Evolutionary conservation across 2,113 vertebrate genomes (phyloP), one percentile per base, ranked within the genome.

Genomic region (Urocynchramus pylzowi): DNA sequence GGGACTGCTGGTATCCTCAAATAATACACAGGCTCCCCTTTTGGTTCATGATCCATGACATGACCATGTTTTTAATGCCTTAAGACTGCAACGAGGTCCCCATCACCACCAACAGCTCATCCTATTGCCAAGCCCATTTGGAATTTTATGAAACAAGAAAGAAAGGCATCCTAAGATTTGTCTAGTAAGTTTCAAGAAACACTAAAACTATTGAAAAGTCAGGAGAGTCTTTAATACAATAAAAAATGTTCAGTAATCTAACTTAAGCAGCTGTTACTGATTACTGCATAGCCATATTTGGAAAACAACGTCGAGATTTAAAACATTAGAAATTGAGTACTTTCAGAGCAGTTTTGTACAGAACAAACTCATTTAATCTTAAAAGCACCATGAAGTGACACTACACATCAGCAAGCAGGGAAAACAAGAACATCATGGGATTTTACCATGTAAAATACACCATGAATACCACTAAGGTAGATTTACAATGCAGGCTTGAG

Each of bases 331-430:
- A 93, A 93, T 42, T 52, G 27, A 77, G 27, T 88, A 93, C 9
- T 60, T 95, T 80, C 73, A 91, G 75, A 93, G 83, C 53, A 69
- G 75, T 76, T 96, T 95, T 87, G 69, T 95, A 96, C 30, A 97
- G 88, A 98, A 94, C 63, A 97, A 95, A 94, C 77, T 76, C 3
- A 6, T 95, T 97, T 98, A 96, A 97, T 95, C 78, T 89, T 78
- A 53, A 96, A 96, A 96, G 90, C 67, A 96, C 65, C 89, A 71
- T 41, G n/a, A 94, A 95, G 91, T 53, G 88, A 96, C 88, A 97
- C 86, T 93, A 94, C 30, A 19, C 45, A 92, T 64, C 87, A 63
- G 82, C 94, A 96, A 94, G 75, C 83, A 97, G 39, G 18, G 90
- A 84, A 90, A 90, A 33, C 42, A 96, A 93, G 74, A 95, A 84